Evolutionary conservation across 2,888 invertebrate species (phyloP), one percentile per base, ranked within the genome.

Genomic region (Leistus spinibarbis): DNA sequence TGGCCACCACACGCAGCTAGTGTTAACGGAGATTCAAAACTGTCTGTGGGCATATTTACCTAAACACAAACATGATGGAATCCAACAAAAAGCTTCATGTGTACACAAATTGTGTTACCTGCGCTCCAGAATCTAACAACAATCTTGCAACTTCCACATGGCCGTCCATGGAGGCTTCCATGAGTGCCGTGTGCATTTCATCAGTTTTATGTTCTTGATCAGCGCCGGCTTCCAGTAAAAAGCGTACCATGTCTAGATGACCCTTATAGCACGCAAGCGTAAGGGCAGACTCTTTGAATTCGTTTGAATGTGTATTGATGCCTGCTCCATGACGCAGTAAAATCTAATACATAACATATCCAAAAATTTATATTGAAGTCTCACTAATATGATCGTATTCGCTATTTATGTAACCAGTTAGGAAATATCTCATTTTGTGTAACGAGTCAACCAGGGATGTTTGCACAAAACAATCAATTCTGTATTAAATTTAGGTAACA

Each of bases 141-240:
- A 99, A 88, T 80, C 96, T 89, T 7, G 98, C 98, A 65, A 99
- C 99, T 87, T 99, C 98, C 0, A 98, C 97, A 84, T 99, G 99
- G 0, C 99, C 99, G 86, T 99, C 99, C 99, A 99, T 99, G 77
- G 98, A 97, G 69, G 99, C 99, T 87, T 99, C 99, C 98, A 99
- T 99, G 62, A 99, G 88, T 62, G 99, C 99, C 23, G 99, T 99
- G 87, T 99, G 99, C 98, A 99, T 98, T 88, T 99, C 99, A 85
- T 99, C 98, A 7, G 98, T 98, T 89, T 98, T 98, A 88, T 98
- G 98, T 86, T 98, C 98, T 86, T 97, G 91, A 86, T 98, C 98
- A 17, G 98, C 98, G 77, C 98, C 98, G 65, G 97, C 98, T 82
- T 95, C 96, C 79, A 99, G 87, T 78, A 99, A 90, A 87, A 97